Base-by-base conservation (phyloP, 2,888 invertebrate genomes). In the Dasypogon diadema region DNA sequence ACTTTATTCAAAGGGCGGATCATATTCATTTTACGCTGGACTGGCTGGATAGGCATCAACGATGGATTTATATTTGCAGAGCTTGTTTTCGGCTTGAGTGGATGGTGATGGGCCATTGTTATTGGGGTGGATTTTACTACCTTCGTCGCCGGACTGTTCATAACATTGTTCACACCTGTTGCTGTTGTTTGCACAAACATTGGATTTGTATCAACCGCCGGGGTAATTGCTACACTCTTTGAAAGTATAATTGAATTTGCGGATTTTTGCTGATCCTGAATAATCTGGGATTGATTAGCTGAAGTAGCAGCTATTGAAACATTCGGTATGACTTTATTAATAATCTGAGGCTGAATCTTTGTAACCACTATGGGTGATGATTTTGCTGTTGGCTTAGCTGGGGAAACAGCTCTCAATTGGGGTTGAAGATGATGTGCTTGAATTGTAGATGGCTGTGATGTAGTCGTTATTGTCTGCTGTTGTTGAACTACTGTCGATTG, bases 321-420 rank as follows among this genome's bases (percentile, higher is more conserved):
- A 65, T 81, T 82, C 26, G 85, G 84, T 77, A 84, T 75, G 63
- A 84, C 84, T 78, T 84, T 84, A 77, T 84, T 85, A 1, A 81
- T 79, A 16, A 84, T 80, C 75, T 83, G 83, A 60, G 82, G 83
- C 2, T 63, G 78, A 54, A 79, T 79, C 68, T 79, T 79, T 22
- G 81, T 0, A 85, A 79, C 77, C 26, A 79, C 70, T 22, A 78
- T 79, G 1, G 78, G 76, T 46, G 77, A 77, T 34, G 77, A 77
- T 73, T 79, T 79, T 12, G 75, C 76, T 14, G 75, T 77, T 21
- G 79, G 78, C 48, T 79, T 79, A n/a, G 58, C 46, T 18, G 79
- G 74, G 6, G 77, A 75, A 26, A 76, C 73, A 22, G 77, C 85
- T 79, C 75, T 77, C 16, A 87, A 80, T 76, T 86, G 87, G 77